phyloP scores from a whole-genome alignment of 1,140 invertebrate species.

The Lasioglossum albipes region DNA sequence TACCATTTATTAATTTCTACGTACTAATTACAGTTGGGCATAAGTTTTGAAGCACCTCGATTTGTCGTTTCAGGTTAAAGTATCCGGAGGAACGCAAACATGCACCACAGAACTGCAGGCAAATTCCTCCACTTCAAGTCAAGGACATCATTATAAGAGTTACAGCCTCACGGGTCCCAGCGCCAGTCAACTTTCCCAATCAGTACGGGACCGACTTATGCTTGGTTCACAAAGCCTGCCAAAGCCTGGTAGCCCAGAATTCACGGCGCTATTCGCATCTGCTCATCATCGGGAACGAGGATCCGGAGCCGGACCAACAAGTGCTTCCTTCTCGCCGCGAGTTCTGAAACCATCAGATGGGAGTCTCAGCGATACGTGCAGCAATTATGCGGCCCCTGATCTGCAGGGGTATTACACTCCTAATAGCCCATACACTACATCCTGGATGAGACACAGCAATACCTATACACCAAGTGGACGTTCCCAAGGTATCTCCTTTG shows the following conservation, averaged over 20 bases:
- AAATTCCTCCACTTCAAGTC: slow-evolving; percentile 70
- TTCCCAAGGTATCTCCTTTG: slow-evolving; percentile 68
- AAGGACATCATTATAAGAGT: slow-evolving; percentile 84
- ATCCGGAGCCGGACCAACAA: slow-evolving; percentile 67
- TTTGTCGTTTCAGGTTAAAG: slow-evolving; percentile 81
- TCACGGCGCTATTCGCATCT: slow-evolving; percentile 82
- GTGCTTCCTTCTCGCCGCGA: slow-evolving; percentile 78
- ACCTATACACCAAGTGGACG: slow-evolving; percentile 81
- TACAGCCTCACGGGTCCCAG: slow-evolving; percentile 90
- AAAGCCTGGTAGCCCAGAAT: slow-evolving; percentile 86
- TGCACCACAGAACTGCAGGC: slow-evolving; percentile 87
- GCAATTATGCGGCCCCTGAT: slow-evolving; percentile 82
- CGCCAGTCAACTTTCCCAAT: slow-evolving; percentile 91
- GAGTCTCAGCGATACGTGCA: slow-evolving; percentile 87
- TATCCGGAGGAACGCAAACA: slow-evolving; percentile 93
- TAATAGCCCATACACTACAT: slow-evolving; percentile 80
- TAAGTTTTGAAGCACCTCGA: too few species aligned
- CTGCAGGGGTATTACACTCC: slow-evolving; percentile 78
- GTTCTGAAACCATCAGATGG: slow-evolving; percentile 83
- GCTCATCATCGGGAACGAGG: slow-evolving; percentile 76
- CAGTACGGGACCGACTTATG: slow-evolving; percentile 88
- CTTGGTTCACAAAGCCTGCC: slow-evolving; percentile 89
- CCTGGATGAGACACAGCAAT: slow-evolving; percentile 82
- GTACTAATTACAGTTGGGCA: background rate
- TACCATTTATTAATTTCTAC: too few species aligned